These are phyloP conservation scores for Rhodophaea formosa DNA, from an alignment of 2,888 invertebrate species.

Conservation along the genomic window DNA sequence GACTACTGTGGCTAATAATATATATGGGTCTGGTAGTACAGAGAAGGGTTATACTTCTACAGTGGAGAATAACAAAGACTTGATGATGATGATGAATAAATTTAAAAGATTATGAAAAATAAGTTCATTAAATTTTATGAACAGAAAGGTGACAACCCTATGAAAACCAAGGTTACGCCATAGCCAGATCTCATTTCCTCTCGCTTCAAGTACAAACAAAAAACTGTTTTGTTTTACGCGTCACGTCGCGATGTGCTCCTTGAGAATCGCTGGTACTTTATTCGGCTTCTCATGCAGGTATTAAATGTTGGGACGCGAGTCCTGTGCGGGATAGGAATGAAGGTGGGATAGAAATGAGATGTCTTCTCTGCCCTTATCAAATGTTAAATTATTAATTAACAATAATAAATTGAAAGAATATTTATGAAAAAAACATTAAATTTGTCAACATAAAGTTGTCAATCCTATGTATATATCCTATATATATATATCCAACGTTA, in stretches of 20 bases:
- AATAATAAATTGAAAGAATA: no score
- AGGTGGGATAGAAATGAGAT: no score
- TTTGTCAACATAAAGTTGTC: constrained; percentile 4
- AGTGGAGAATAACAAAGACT: no score
- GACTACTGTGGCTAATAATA: no score
- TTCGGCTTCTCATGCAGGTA: not conserved
- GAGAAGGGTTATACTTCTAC: no score
- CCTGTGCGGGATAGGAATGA: not conserved
- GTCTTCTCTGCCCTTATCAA: no score
- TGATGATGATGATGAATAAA: no score
- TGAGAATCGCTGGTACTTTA: not conserved
- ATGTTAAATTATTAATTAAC: no score
- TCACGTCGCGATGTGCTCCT: not conserved
- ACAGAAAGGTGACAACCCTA: constrained; percentile 1
- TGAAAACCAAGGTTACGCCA: constrained; percentile 6
- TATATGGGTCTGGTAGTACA: no score
- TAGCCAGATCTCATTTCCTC: constrained; percentile 15
- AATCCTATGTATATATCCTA: constrained; percentile 2
- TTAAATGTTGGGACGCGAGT: constrained; percentile 2
- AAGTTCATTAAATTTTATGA: no score
- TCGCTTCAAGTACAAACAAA: not conserved
- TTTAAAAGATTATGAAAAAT: no score
- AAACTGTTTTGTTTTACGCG: constrained; percentile 12
- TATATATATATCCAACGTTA: constrained; percentile 7
- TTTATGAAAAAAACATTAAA: no score